A percentile compares a stretch with the other conserved stretches of the same genome.
These are phyloP conservation scores for Urocyon cinereoargenteus DNA, from an alignment of 2,797 vertebrate genomes.

Conservation along the genomic window DNA sequence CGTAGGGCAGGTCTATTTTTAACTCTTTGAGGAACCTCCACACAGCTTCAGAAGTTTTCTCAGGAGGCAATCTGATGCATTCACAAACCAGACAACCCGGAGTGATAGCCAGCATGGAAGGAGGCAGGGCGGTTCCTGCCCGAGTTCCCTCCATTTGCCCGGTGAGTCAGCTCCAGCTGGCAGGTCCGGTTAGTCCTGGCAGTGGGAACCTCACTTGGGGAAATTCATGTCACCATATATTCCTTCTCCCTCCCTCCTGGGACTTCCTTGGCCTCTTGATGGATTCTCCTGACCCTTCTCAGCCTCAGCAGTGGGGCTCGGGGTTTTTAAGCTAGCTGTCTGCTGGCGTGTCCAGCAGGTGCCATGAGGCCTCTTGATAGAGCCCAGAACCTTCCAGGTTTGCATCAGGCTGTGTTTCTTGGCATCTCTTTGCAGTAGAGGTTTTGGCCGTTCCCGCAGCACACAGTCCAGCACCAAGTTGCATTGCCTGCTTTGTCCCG, in stretches of 20 bases:
- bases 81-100: background rate
- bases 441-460: slow-evolving; percentile 65
- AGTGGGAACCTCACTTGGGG: background rate
- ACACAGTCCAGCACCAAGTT: slow-evolving; percentile 52
- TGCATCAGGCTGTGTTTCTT: background rate
- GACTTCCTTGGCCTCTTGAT: fast-evolving
- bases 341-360: background rate
- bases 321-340: background rate
- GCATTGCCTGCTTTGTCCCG: slow-evolving; percentile 76
- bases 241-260: background rate
- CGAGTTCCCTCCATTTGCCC: background rate
- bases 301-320: background rate
- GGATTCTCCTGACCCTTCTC: background rate
- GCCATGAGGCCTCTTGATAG: background rate
- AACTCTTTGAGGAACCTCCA: too few relatives aligned
- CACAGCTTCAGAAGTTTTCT: background rate
- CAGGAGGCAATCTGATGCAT: background rate
- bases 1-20: too few relatives aligned
- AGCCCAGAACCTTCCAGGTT: background rate
- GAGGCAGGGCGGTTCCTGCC: background rate
- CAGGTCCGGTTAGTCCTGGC: background rate
- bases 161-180: background rate
- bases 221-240: background rate
- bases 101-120: background rate
- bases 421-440: background rate